Conservation (phyloP, 1,140 invertebrate species). For the Apis dorsata region DNA sequence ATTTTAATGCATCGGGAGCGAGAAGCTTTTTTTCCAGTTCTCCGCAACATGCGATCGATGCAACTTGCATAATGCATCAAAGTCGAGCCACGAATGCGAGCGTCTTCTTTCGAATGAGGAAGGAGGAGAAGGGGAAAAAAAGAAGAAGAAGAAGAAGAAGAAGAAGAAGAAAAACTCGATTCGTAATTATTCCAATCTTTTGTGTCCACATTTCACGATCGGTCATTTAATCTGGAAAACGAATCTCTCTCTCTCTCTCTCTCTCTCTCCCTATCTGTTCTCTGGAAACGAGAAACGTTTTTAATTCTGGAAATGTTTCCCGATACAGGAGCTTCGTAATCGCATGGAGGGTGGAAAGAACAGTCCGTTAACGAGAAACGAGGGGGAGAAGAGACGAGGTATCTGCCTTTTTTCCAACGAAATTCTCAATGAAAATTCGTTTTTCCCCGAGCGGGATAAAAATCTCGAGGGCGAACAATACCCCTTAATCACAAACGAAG, state of each 20-base stretch:
- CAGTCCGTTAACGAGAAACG: constrained; percentile 15
- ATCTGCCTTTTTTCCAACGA: neutral
- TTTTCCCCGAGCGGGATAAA: neutral
- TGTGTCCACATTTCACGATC: neutral
- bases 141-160: no score
- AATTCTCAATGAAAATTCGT: constrained; percentile 14
- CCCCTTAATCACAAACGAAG: constrained; percentile 30
- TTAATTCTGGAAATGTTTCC: constrained; percentile 22
- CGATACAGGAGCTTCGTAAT: neutral
- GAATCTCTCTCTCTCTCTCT: neutral
- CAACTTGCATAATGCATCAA: neutral
- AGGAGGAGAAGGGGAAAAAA: no score
- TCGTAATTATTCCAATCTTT: constrained; percentile 3
- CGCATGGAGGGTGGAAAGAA: neutral
- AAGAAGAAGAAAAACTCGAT: no score
- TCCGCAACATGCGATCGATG: neutral
- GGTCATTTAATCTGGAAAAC: constrained; percentile 4
- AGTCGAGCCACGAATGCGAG: no score
- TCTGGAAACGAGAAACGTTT: neutral
- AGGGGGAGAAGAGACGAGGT: neutral
- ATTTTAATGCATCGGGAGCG: neutral
- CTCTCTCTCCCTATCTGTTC: no score
- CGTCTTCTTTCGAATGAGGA: neutral
- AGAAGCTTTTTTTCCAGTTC: neutral
- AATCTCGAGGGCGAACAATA: constrained; percentile 32